Base-by-base conservation (phyloP, 2,797 vertebrate genomes). In the Nannoperca australis region DNA sequence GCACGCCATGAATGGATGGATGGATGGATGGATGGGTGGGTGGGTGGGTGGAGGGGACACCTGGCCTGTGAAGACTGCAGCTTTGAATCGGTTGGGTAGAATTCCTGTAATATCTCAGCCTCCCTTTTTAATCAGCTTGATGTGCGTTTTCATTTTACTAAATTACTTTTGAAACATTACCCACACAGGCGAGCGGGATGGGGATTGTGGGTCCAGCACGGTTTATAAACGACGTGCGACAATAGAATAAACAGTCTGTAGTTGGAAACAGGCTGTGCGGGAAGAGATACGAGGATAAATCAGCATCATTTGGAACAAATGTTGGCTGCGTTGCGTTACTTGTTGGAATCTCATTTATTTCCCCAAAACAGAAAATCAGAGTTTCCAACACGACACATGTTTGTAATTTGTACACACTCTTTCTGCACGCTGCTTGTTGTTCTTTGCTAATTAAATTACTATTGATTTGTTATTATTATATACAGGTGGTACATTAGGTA, bases 41-140 rank as follows among this genome's bases (percentile, higher is more conserved):
- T 50, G 75, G 64, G 38, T 56, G 51, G 60, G 45, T 30, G 70
- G 60, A 61, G n/a, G 73, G 79, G 63, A 68, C 72, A 81, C 81
- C 76, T 89, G 78, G 64, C 40, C 62, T 58, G 53, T 58, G 53
- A 40, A 49, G 36, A 50, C 51, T 55, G 47, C 14, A 70, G 63
- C 59, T 59, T 74, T 65, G 51, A 69, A 72, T 65, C n/a, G 11
- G 40, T 32, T 4, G 60, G 76, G 86, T 79, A 79, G 73, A 85
- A 89, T 82, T 82, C 81, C 79, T 76, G 36, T 82, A 87, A 85
- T 79, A 81, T 85, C 82, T 75, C 73, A 79, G 70, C 55, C 69
- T 80, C 53, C n/a, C 64, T 88, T 92, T 92, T 91, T 93, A 94
- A 94, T 93, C 91, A 93, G 86, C 79, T 86, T 91, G 91, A 93